Evolutionary conservation across 1,140 invertebrate species (phyloP).

Genomic region (Ips nitidus): DNA sequence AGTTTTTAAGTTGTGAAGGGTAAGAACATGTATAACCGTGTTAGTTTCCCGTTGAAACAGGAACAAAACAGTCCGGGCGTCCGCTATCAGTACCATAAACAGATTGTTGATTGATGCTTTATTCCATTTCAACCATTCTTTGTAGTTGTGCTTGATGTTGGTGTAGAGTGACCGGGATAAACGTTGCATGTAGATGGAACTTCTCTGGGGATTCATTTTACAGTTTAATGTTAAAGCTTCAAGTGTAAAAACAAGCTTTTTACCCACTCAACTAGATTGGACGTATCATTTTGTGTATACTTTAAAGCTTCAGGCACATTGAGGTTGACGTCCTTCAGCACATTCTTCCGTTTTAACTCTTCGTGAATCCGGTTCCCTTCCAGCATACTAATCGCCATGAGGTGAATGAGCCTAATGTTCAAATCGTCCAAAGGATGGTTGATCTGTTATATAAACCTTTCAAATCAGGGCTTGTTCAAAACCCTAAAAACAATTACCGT

Average conservation of each 20-base stretch:
- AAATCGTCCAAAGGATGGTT: conserved; percentile 33
- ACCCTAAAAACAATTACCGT: conserved; percentile 27
- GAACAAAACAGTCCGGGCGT: conserved; percentile 48
- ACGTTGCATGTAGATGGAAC: conserved; percentile 45
- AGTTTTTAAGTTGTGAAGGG: background rate
- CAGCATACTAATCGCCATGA: conserved; percentile 45
- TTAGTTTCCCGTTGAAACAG: conserved; percentile 43
- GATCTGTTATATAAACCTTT: conserved; percentile 30
- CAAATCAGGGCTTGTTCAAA: background rate
- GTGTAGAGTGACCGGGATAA: conserved; percentile 40
- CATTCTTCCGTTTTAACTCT: conserved; percentile 40
- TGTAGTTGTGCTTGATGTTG: conserved; percentile 43
- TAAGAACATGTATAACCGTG: conserved; percentile 38
- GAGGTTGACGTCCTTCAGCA: conserved; percentile 46
- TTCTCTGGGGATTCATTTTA: conserved; percentile 41
- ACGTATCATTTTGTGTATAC: conserved; percentile 39
- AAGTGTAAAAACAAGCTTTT: conserved; percentile 4
- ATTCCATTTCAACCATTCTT: conserved; percentile 41
- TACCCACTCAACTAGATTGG: conserved; percentile 48
- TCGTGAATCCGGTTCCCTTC: conserved; percentile 49
- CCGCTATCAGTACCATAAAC: conserved; percentile 47
- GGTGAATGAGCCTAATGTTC: conserved; percentile 37
- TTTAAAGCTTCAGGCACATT: conserved; percentile 50
- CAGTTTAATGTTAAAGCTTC: background rate
- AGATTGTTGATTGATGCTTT: conserved; percentile 40